A percentile compares a stretch with the other conserved stretches of the same genome.
phyloP scores from a whole-genome alignment of 2,888 invertebrate species.

The Chloroclysta siterata region DNA sequence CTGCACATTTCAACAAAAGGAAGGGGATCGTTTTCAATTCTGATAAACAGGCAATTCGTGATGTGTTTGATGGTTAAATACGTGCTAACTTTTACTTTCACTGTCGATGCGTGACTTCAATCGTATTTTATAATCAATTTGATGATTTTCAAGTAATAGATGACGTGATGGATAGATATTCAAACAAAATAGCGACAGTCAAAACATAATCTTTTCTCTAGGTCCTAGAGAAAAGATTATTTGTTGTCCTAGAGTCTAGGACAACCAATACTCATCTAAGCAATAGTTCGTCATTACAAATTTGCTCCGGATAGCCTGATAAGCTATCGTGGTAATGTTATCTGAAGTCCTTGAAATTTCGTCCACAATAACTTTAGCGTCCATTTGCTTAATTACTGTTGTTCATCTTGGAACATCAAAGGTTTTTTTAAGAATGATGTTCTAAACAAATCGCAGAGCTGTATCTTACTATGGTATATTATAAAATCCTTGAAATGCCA shows the following conservation, averaged over 20 bases:
- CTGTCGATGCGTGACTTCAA: slow-evolving; percentile 12
- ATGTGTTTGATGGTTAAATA: neutral
- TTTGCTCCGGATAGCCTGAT: slow-evolving; percentile 17
- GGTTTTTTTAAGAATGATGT: neutral
- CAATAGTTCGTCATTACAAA: slow-evolving; percentile 12
- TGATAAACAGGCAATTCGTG: neutral
- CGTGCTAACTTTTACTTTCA: slow-evolving; percentile 8
- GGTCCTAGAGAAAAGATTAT: too few species aligned
- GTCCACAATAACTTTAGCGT: slow-evolving; percentile 3
- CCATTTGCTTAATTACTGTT: neutral
- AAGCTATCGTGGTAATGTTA: slow-evolving; percentile 13
- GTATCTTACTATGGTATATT: neutral
- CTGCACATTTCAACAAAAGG: neutral
- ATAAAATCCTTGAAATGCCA: neutral
- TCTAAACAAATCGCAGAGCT: neutral
- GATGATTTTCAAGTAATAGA: neutral
- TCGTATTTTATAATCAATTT: slow-evolving; percentile 8
- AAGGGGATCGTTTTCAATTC: neutral
- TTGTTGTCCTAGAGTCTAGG: neutral
- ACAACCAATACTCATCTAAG: neutral
- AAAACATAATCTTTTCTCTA: neutral
- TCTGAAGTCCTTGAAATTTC: slow-evolving; percentile 6
- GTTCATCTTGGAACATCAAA: neutral
- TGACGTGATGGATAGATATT: neutral
- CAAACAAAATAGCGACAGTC: neutral